Evolutionary conservation across 2,113 vertebrate genomes (phyloP), one percentile per base, ranked within the genome.

Genomic region (Pampusana beccarii): DNA sequence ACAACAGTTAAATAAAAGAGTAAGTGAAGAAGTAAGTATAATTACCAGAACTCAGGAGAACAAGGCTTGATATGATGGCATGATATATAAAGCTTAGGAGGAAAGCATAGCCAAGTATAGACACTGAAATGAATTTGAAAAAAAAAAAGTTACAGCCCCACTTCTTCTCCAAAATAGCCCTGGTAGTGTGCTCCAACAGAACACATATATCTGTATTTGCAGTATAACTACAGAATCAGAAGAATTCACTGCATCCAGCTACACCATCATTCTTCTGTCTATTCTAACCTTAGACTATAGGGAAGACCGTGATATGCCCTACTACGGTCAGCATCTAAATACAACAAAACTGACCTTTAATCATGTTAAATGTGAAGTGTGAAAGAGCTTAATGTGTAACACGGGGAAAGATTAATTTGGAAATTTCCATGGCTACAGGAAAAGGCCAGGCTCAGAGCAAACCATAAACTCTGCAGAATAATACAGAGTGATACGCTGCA

Each of bases 381-480:
- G 67, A 81, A 90, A 92, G 23, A 75, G 34, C 57, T 21, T 86
- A 54, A 82, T 36, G 13, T 60, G 31, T 40, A 91, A 86, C 24
- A 80, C 33, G 38, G 42, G 80, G 50, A 80, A 95, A 89, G 48
- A 56, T 36, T 91, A 78, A 79, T 92, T 91, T 83, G 61, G 61
- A 91, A 91, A 94, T 93, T 94, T 95, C 74, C 56, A 83, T 65
- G 48, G 51, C 77, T 93, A 79, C 66, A 81, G 54, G 54, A 93
- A 93, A 77, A 90, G 73, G 66, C 4, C 16, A 34, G 70, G 10
- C 34, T 84, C 70, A 85, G 50, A 93, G 42, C 14, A 92, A 88
- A 60, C 36, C 44, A 62, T 58, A 87, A 95, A 92, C 54, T 90
- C 65, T 80, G 58, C 50, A 80, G 81, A 86, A 84, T 81, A 95